Evolutionary conservation across 2,113 vertebrate genomes (phyloP).

Genomic region (Sphaerodactylus townsendi): DNA sequence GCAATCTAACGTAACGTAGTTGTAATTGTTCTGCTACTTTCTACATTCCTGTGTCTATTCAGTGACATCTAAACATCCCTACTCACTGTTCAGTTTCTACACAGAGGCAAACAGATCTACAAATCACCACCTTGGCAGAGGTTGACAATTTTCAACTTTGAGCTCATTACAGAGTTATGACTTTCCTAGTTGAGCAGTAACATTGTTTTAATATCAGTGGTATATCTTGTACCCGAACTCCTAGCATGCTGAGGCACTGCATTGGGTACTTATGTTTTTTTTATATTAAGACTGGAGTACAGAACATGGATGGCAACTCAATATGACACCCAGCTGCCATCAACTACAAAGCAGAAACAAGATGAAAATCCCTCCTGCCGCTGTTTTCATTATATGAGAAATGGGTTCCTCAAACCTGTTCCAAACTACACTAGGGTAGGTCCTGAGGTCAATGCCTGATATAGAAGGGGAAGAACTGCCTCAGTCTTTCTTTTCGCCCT

Average conservation of each 20-base stretch:
- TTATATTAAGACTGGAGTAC: constrained; percentile 39
- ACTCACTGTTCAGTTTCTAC: constrained; percentile 11
- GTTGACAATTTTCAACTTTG: constrained; percentile 30
- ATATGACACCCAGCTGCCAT: constrained; percentile 32
- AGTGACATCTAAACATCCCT: constrained; percentile 20
- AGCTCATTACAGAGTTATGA: constrained; percentile 22
- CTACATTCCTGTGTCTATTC: not conserved
- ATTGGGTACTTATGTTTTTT: constrained; percentile 14
- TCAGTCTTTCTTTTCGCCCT: constrained; percentile 41
- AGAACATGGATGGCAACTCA: constrained; percentile 15
- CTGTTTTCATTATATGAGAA: constrained; percentile 29
- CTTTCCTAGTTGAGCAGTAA: constrained; percentile 18
- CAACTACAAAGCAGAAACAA: constrained; percentile 42
- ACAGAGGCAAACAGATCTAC: constrained; percentile 28
- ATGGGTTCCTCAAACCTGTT: constrained; percentile 50
- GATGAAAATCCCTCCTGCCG: constrained; percentile 27
- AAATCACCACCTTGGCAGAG: constrained; percentile 16
- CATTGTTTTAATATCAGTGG: constrained; percentile 11
- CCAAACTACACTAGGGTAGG: constrained; percentile 27
- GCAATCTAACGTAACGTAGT: not conserved
- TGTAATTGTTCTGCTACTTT: constrained; percentile 1
- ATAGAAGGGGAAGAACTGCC: constrained; percentile 39
- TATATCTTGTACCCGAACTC: not conserved
- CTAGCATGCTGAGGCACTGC: not conserved
- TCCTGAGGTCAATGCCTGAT: constrained; percentile 53